A percentile compares a stretch with the other conserved stretches of the same genome.
Evolutionary conservation across 2,113 vertebrate genomes (phyloP).

Genomic region (Pluvialis apricaria): DNA sequence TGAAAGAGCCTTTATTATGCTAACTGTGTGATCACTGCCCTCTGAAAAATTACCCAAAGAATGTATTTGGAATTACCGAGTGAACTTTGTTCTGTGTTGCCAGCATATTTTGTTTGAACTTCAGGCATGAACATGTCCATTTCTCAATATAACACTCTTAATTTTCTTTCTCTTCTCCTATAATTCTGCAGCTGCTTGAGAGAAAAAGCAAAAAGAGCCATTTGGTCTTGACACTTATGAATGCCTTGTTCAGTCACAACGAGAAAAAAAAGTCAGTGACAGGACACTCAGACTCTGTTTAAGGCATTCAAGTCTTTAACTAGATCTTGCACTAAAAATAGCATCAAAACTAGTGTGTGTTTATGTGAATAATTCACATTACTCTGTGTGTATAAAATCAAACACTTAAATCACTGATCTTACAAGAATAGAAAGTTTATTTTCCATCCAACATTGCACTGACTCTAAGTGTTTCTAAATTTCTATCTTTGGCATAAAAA

Average conservation of each 20-base stretch:
- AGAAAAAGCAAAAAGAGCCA: neutral
- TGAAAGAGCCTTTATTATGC: conserved; percentile 31
- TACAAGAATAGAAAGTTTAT: neutral
- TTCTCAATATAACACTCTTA: conserved; percentile 22
- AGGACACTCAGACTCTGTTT: neutral
- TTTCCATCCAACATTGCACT: neutral
- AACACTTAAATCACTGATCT: neutral
- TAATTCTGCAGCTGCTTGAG: neutral
- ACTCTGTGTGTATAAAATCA: neutral
- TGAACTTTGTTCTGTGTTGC: conserved; percentile 42
- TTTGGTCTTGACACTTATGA: neutral
- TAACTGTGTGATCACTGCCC: conserved; percentile 3
- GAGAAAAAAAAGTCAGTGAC: neutral
- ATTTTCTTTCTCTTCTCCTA: neutral
- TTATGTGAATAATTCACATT: neutral
- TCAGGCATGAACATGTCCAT: conserved; percentile 45
- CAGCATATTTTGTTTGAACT: conserved; percentile 44
- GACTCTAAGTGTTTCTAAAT: neutral
- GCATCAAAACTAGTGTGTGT: neutral
- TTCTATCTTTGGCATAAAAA: neutral
- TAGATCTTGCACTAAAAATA: neutral
- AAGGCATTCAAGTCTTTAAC: neutral
- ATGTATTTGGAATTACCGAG: neutral
- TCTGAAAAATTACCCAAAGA: conserved; percentile 36
- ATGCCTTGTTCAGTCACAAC: neutral